phyloP scores from a whole-genome alignment of 2,888 invertebrate species.

The Allygus modestus region DNA sequence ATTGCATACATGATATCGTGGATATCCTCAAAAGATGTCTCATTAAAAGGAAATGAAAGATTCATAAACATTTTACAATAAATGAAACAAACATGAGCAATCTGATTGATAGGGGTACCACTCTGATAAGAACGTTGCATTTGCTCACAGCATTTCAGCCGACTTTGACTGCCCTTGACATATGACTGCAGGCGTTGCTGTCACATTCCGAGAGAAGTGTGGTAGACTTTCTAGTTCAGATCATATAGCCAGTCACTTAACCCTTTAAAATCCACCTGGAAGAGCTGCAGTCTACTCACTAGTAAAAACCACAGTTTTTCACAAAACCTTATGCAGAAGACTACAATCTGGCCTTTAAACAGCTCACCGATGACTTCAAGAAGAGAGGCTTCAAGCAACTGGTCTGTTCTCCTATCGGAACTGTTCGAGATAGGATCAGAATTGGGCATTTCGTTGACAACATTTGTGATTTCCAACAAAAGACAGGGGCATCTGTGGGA shows the following conservation, averaged over 20 bases:
- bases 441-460: too few relatives aligned
- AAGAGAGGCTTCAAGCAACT: constrained; percentile 12
- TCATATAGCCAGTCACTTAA: not conserved
- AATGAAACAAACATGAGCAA: constrained; percentile 12
- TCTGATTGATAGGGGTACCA: not conserved
- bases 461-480: too few relatives aligned
- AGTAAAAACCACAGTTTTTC: constrained; percentile 17
- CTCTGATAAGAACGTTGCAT: not conserved
- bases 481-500: too few relatives aligned
- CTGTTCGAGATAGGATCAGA: too few relatives aligned
- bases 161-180: not conserved
- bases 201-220: not conserved
- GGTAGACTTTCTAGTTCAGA: constrained; percentile 5
- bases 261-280: constrained; percentile 2
- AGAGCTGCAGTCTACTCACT: constrained; percentile 18
- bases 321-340: not conserved
- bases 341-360: constrained; percentile 2
- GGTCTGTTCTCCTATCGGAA: constrained; percentile 18
- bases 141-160: constrained; percentile 18
- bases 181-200: constrained; percentile 18
- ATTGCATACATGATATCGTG: not conserved
- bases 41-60: not conserved
- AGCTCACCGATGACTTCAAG: not conserved
- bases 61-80: not conserved
- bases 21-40: not conserved